Evolutionary conservation across 1,140 invertebrate species (phyloP), one percentile per base, ranked within the genome.

Genomic region (Stegodyphus mimosarum): DNA sequence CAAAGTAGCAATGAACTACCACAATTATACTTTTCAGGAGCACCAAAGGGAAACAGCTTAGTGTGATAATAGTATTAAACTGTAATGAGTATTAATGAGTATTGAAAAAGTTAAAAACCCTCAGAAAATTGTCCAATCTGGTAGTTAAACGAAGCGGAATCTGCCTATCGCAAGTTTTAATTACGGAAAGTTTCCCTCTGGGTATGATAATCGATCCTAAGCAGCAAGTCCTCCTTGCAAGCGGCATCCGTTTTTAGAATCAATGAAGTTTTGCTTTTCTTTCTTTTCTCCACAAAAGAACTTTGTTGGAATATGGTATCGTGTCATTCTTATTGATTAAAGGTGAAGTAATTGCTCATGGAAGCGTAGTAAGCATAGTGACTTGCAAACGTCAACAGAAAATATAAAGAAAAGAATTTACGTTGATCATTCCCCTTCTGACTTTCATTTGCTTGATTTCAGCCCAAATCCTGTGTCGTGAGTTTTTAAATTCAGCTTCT

Each of bases 111-210:
- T 60, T 9, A 9, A 60, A 60, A 60, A 60, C 9, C 15, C 15
- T 60, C 9, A 60, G 33, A 10, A 18, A 67, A 17, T 67, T 5
- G 64, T 17, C 1, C 64, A 67, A 67, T 67, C 11, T 67, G 64
- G 7, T 7, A 15, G 17, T 17, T 17, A 67, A 67, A 67, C 64
- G 64, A 67, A 18, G 64, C 17, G 64, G 64, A 67, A 67, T 67
- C 17, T 67, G 64, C 64, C 15, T 13, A 67, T 67, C 64, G 17
- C 64, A 17, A 18, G 64, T 67, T 67, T 67, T 67, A 67, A 67
- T 67, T 67, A 67, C 64, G 17, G 15, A 2, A 67, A 67, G 17
- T 17, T 18, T 67, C 64, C 64, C 64, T 3, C 11, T 9, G 64
- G 64, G 11, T 17, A 7, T 15, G 64, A 10, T 60, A 67, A 67